Evolutionary conservation across 2,888 invertebrate species (phyloP).

Genomic region (Lepidocyrtinus sp.): DNA sequence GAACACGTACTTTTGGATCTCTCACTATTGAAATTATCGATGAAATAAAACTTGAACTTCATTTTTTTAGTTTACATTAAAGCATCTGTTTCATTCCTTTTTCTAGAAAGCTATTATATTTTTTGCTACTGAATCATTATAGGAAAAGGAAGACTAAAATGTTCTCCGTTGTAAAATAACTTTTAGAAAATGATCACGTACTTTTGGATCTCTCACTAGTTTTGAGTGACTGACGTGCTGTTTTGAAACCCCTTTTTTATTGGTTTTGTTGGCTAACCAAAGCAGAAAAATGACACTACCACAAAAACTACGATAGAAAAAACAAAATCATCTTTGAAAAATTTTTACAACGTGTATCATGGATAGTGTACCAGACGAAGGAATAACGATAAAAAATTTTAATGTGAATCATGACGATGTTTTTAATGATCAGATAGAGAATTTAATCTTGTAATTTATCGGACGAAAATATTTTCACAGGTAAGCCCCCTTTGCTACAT

Average conservation of each 20-base stretch:
- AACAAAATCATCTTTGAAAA: no score
- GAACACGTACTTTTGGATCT: background rate
- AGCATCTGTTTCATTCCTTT: background rate
- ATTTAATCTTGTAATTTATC: no score
- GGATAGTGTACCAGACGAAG: no score
- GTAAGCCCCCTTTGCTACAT: no score
- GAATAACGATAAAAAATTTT: no score
- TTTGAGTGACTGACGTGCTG: constrained; percentile 4
- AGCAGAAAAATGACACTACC: constrained; percentile 51
- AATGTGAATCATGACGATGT: no score
- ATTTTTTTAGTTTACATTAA: background rate
- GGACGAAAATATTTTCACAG: no score
- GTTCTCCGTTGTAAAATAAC: background rate
- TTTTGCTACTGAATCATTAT: background rate
- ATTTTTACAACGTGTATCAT: no score
- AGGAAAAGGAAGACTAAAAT: no score
- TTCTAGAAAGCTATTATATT: no score
- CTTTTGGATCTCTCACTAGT: background rate
- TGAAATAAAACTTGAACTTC: constrained; percentile 12
- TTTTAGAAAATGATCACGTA: constrained; percentile 12
- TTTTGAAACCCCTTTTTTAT: constrained; percentile 9
- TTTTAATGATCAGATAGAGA: no score
- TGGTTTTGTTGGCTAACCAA: constrained; percentile 50
- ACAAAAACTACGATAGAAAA: constrained; percentile 13
- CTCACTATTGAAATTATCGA: background rate